Conservation (phyloP, 2,888 invertebrate species). For the Physocephala rufipes region DNA sequence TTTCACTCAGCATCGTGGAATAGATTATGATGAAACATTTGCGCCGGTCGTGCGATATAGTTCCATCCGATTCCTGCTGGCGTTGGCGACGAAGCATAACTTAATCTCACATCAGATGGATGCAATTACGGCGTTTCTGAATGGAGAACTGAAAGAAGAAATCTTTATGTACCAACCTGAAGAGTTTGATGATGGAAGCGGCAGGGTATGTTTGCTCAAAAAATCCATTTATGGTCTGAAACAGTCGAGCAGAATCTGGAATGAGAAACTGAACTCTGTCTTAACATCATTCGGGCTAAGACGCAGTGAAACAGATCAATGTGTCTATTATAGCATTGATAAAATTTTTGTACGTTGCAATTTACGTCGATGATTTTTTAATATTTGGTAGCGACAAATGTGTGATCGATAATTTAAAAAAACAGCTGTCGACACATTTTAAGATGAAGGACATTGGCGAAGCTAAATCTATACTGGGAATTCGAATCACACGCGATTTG, state of each 20-base stretch:
- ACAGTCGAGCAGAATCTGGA: conserved; percentile 39
- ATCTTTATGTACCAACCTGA: conserved; percentile 42
- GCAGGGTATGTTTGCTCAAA: conserved; percentile 35
- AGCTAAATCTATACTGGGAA: conserved; percentile 36
- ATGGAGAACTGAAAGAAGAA: conserved; percentile 29
- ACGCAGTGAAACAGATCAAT: conserved; percentile 36
- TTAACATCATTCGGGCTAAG: conserved; percentile 32
- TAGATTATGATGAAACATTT: conserved; percentile 37
- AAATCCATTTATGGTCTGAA: conserved; percentile 40
- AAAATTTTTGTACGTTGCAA: conserved; percentile 33
- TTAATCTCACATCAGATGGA: conserved; percentile 37
- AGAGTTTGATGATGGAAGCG: conserved; percentile 40
- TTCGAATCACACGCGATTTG: conserved; percentile 25
- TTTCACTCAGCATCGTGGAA: conserved; percentile 33
- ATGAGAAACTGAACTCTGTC: conserved; percentile 23
- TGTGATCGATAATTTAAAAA: conserved; percentile 15
- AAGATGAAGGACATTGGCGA: conserved; percentile 40
- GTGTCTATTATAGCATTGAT: conserved; percentile 33
- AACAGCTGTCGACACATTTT: conserved; percentile 32
- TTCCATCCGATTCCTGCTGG: conserved; percentile 33
- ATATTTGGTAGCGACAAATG: conserved; percentile 37
- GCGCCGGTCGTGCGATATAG: conserved; percentile 30
- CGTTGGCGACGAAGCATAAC: conserved; percentile 30
- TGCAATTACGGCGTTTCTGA: conserved; percentile 35
- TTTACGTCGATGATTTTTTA: conserved; percentile 40